These are phyloP conservation scores for Apeltes quadracus DNA, from an alignment of 2,113 vertebrate species.

Conservation along the genomic window DNA sequence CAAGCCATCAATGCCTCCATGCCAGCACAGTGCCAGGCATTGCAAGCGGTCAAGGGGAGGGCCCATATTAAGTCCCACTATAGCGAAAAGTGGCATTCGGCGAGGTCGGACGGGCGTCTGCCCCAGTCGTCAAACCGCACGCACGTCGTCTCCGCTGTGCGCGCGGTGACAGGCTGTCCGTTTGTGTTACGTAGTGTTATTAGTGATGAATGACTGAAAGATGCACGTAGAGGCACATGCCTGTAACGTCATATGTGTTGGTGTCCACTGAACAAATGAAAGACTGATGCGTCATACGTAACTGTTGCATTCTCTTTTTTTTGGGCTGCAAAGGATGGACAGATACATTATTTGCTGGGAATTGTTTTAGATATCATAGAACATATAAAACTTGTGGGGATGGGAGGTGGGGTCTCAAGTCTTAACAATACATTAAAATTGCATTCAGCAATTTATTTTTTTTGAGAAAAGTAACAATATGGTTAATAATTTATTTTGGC, in stretches of 20 bases:
- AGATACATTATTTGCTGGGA: conserved; percentile 75
- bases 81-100: conserved; percentile 83
- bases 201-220: conserved; percentile 77
- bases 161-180: conserved; percentile 27
- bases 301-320: conserved; percentile 69
- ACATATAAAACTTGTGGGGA: conserved; percentile 66
- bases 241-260: conserved; percentile 63
- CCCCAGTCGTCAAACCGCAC: conserved; percentile 23
- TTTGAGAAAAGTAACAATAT: conserved; percentile 53
- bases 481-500: conserved; percentile 52
- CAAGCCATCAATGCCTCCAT: conserved; percentile 81
- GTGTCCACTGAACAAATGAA: conserved; percentile 64
- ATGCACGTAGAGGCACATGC: conserved; percentile 61
- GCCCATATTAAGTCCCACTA: conserved; percentile 78
- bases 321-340: conserved; percentile 76
- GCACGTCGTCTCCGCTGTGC: conserved; percentile 22
- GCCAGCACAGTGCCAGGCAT: conserved; percentile 80
- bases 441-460: conserved; percentile 71
- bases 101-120: not conserved
- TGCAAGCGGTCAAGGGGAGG: conserved; percentile 71
- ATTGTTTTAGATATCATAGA: conserved; percentile 70
- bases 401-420: conserved; percentile 77
- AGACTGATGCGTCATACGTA: conserved; percentile 56
- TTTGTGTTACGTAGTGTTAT: conserved; percentile 29
- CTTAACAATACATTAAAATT: conserved; percentile 78